Evolutionary conservation across 1,140 invertebrate species (phyloP).

Genomic region (Argopecten irradians): DNA sequence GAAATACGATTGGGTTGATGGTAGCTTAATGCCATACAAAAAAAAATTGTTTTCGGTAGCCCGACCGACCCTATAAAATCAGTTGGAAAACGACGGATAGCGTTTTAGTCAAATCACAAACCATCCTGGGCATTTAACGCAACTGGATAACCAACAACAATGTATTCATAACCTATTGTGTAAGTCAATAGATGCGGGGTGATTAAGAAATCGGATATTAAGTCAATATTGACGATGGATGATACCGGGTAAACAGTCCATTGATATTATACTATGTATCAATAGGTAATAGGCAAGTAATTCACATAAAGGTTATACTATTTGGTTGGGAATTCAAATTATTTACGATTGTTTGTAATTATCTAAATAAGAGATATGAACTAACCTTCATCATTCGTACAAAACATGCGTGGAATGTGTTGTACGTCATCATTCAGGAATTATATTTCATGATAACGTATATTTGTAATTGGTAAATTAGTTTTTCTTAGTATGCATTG

Average conservation of each 20-base stretch:
- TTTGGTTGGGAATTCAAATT: background rate
- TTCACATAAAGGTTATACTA: background rate
- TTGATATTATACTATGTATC: background rate
- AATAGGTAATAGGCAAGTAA: background rate
- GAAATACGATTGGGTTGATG: too few species aligned
- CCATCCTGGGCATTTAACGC: too few species aligned
- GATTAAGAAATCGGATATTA: background rate
- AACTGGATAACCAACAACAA: background rate
- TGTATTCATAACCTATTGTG: background rate
- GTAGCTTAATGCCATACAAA: too few species aligned
- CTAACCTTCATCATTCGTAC: background rate
- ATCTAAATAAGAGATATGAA: background rate
- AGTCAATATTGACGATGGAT: background rate
- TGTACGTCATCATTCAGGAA: background rate
- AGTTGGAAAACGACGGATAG: too few species aligned
- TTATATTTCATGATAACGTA: too few species aligned
- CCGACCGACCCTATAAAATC: too few species aligned
- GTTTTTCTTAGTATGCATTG: too few species aligned
- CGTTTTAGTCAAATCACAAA: too few species aligned
- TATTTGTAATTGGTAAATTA: too few species aligned
- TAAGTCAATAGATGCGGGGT: background rate
- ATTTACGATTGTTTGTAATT: background rate
- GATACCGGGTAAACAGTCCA: background rate
- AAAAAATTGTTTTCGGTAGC: too few species aligned
- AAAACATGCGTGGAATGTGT: background rate